Evolutionary conservation across 2,113 vertebrate species (phyloP).

Genomic region (Pseudopodoces humilis): DNA sequence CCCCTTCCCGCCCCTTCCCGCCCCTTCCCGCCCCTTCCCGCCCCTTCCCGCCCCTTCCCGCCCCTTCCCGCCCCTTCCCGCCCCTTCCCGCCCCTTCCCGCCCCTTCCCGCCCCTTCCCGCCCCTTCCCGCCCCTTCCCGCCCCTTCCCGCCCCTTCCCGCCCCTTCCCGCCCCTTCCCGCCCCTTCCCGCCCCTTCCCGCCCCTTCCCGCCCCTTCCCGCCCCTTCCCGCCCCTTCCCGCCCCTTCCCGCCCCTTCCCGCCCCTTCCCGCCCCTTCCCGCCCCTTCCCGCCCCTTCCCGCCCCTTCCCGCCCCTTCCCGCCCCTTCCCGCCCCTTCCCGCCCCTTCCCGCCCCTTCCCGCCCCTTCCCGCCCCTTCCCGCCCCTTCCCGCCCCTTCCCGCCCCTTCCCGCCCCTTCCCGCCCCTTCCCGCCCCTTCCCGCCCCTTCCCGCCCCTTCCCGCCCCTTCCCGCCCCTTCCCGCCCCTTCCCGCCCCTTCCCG

Average conservation of each 20-base stretch:
- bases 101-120: too few relatives aligned
- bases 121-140: not conserved
- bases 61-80: not conserved
- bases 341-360: not conserved
- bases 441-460: too few relatives aligned
- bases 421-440: not conserved
- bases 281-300: not conserved
- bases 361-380: too few relatives aligned
- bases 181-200: not conserved
- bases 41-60: not conserved
- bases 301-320: too few relatives aligned
- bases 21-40: too few relatives aligned
- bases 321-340: not conserved
- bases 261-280: not conserved
- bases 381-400: too few relatives aligned
- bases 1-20: not conserved
- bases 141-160: not conserved
- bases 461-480: not conserved
- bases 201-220: not conserved
- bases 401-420: not conserved
- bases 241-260: too few relatives aligned
- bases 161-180: too few relatives aligned
- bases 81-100: too few relatives aligned
- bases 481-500: not conserved
- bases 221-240: too few relatives aligned